phyloP scores from a whole-genome alignment of 2,888 invertebrate species.

The Drosophila anomalata region DNA sequence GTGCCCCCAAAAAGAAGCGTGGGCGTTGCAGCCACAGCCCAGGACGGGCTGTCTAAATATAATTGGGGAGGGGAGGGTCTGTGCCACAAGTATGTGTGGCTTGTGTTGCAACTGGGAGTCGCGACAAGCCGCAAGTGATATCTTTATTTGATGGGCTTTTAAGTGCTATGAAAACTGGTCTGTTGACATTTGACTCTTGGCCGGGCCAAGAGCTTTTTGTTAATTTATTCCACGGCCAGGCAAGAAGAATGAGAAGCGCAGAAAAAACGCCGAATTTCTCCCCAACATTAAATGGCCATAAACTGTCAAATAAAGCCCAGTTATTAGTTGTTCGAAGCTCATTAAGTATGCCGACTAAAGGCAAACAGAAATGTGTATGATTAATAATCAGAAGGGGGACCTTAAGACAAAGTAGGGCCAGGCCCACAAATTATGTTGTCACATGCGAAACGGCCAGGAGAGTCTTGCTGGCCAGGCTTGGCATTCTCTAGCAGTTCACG shows the following conservation, averaged over 20 bases:
- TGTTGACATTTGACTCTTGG: constrained; percentile 63
- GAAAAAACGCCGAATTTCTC: constrained; percentile 51
- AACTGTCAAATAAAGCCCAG: constrained; percentile 72
- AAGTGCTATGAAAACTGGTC: constrained; percentile 57
- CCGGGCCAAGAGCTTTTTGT: constrained; percentile 20
- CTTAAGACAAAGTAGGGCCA: constrained; percentile 42
- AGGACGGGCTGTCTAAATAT: constrained; percentile 39
- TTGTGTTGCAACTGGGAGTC: constrained; percentile 32
- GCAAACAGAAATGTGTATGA: constrained; percentile 40
- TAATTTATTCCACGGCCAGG: constrained; percentile 34
- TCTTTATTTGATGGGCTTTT: constrained; percentile 55
- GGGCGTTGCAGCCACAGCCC: constrained; percentile 36
- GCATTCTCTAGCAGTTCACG: constrained; percentile 58
- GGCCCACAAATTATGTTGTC: constrained; percentile 77
- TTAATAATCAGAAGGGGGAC: constrained; percentile 52
- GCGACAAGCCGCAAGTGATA: constrained; percentile 24
- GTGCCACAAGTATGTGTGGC: constrained; percentile 15
- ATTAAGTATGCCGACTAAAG: constrained; percentile 71
- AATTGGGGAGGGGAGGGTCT: constrained; percentile 29
- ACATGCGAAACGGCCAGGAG: constrained; percentile 57
- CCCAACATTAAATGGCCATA: constrained; percentile 60
- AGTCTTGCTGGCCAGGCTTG: constrained; percentile 17
- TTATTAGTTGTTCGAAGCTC: constrained; percentile 59
- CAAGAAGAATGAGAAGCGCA: background rate
- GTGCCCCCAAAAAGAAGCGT: constrained; percentile 29